phyloP scores from a whole-genome alignment of 2,797 vertebrate species.

The Ataeniobius toweri region DNA sequence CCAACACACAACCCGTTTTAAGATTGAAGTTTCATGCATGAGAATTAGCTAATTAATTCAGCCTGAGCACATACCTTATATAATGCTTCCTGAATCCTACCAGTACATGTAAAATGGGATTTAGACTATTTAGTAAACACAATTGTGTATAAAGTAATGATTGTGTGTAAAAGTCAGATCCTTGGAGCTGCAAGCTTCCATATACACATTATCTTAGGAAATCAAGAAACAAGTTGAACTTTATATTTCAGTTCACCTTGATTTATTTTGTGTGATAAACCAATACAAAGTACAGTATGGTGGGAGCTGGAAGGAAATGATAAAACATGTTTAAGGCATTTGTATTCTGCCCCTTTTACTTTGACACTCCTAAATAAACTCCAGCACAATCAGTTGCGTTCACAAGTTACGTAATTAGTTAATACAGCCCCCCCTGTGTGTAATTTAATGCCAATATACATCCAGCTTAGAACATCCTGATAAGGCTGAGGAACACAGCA shows the following conservation, averaged over 20 bases:
- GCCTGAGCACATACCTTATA: constrained; percentile 26
- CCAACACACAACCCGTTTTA: constrained; percentile 47
- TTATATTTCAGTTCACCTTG: not conserved
- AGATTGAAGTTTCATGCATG: constrained; percentile 5
- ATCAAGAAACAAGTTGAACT: not conserved
- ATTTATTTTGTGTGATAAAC: not conserved
- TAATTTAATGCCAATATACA: not conserved
- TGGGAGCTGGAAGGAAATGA: not conserved
- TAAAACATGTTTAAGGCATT: not conserved
- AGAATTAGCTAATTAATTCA: constrained; percentile 6
- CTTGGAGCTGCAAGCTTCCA: constrained; percentile 38
- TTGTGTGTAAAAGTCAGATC: constrained; percentile 57
- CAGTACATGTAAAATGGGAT: constrained; percentile 22
- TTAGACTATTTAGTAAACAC: constrained; percentile 13
- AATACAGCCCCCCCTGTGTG: not conserved
- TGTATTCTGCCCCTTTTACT: not conserved
- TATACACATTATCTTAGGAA: not conserved
- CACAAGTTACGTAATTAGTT: not conserved
- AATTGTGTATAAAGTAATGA: constrained; percentile 18
- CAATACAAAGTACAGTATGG: not conserved
- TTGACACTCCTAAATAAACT: not conserved
- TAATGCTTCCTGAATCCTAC: constrained; percentile 15
- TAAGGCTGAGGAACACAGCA: not conserved
- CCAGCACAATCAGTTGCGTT: not conserved
- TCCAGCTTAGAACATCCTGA: not conserved